Percentiles rank a stretch among this genome's conserved stretches.
These are phyloP conservation scores for Platichthys flesus DNA, from an alignment of 2,113 vertebrate genomes.

Conservation along the genomic window DNA sequence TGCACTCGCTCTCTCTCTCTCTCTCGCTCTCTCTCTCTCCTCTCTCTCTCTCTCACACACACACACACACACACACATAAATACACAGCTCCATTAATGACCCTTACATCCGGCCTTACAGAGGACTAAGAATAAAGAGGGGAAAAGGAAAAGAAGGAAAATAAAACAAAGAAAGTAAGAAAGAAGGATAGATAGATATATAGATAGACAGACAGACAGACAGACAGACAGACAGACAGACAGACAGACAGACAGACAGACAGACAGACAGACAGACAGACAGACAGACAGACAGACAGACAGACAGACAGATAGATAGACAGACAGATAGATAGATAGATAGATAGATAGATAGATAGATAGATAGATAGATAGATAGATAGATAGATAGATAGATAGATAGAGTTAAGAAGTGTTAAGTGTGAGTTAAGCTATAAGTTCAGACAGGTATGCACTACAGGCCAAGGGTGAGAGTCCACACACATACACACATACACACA, in stretches of 20 bases:
- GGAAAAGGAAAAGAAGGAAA: not conserved
- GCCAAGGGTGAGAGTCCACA: constrained; percentile 46
- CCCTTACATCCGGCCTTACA: constrained; percentile 66
- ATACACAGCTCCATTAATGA: constrained; percentile 60
- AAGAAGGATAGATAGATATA: not conserved
- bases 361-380: constrained; percentile 35
- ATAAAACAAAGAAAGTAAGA: not conserved
- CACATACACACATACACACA: constrained; percentile 14
- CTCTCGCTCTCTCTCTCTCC: constrained; percentile 31
- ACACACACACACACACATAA: constrained; percentile 23
- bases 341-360: constrained; percentile 14
- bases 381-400: constrained; percentile 14
- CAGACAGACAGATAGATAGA: too few relatives aligned
- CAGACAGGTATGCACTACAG: constrained; percentile 45
- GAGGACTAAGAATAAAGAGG: constrained; percentile 18
- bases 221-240: constrained; percentile 35
- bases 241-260: too few relatives aligned
- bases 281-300: not conserved
- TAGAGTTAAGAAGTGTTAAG: not conserved
- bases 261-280: too few relatives aligned
- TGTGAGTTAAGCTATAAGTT: constrained; percentile 8
- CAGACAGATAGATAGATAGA: constrained; percentile 38
- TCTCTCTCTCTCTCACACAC: constrained; percentile 8
- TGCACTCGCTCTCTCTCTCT: constrained; percentile 48
- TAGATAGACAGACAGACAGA: constrained; percentile 19